Percentiles rank a stretch among this genome's conserved stretches.
These are phyloP conservation scores for Cirrhinus molitorella DNA, from an alignment of 2,797 vertebrate genomes.

Conservation along the genomic window DNA sequence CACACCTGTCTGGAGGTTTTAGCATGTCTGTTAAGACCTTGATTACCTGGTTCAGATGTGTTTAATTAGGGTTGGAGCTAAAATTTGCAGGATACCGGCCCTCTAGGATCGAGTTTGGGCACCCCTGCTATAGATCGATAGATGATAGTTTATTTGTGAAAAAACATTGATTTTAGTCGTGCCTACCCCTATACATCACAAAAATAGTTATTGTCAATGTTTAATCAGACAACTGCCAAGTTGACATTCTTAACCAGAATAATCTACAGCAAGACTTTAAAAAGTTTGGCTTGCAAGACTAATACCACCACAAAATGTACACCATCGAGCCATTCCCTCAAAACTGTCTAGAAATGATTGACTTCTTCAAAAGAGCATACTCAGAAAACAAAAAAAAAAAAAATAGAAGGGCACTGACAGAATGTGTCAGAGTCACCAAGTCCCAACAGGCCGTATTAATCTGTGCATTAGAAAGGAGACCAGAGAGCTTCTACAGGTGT, in stretches of 20 bases:
- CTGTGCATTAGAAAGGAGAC: background rate
- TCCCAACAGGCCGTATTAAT: constrained; percentile 22
- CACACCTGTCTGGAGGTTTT: too few relatives aligned
- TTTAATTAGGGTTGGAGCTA: too few relatives aligned
- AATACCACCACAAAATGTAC: constrained; percentile 13
- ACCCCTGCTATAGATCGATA: too few relatives aligned
- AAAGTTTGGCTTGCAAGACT: background rate
- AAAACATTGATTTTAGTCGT: too few relatives aligned
- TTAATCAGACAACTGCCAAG: background rate
- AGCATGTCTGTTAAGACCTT: too few relatives aligned
- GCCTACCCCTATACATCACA: background rate
- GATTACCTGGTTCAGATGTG: too few relatives aligned
- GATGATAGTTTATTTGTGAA: too few relatives aligned
- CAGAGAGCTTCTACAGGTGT: constrained; percentile 16
- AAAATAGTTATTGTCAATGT: background rate
- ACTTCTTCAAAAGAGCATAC: constrained; percentile 2
- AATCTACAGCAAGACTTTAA: background rate
- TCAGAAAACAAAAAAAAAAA: constrained; percentile 11
- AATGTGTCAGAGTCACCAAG: constrained; percentile 15
- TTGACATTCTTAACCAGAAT: background rate
- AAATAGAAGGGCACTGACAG: constrained; percentile 4
- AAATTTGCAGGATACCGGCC: too few relatives aligned
- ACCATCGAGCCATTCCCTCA: constrained; percentile 18
- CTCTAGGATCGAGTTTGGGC: too few relatives aligned
- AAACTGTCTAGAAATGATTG: constrained; percentile 2